Conservation (phyloP, 1,140 invertebrate species). For the Drosophila kanapiae region DNA sequence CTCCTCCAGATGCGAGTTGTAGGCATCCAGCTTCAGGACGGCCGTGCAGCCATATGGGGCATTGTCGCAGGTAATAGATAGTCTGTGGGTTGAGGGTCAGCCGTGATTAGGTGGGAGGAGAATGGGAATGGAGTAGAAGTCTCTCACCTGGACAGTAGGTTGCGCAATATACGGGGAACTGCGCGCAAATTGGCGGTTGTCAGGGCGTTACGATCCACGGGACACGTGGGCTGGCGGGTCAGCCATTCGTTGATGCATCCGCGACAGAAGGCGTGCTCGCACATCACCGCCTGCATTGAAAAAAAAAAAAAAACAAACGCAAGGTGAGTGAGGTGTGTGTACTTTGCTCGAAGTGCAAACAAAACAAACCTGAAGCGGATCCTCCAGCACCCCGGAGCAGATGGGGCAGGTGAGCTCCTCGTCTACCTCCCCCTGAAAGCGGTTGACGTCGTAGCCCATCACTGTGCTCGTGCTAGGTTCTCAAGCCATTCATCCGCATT, state of each 20-base stretch:
- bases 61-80: constrained; percentile 96
- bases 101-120: not conserved
- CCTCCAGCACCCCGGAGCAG: constrained; percentile 92
- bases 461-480: constrained; percentile 19
- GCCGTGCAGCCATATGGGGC: constrained; percentile 93
- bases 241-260: constrained; percentile 98
- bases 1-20: constrained; percentile 94
- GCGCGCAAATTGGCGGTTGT: constrained; percentile 94
- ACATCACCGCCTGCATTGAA: constrained; percentile 92
- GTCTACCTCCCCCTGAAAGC: constrained; percentile 93
- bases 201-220: constrained; percentile 95
- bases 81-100: constrained; percentile 85
- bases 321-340: constrained; percentile 10
- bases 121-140: constrained; percentile 6
- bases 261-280: constrained; percentile 98
- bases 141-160: constrained; percentile 92
- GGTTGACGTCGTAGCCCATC: constrained; percentile 92
- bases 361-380: constrained; percentile 90
- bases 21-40: constrained; percentile 94
- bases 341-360: constrained; percentile 18
- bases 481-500: constrained; percentile 40
- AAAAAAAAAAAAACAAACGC: too few relatives aligned
- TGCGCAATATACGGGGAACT: constrained; percentile 96
- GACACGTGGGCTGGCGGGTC: constrained; percentile 95
- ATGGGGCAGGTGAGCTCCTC: constrained; percentile 94